phyloP scores from a whole-genome alignment of 2,797 vertebrate genomes.

The Danio jaintianensis region DNA sequence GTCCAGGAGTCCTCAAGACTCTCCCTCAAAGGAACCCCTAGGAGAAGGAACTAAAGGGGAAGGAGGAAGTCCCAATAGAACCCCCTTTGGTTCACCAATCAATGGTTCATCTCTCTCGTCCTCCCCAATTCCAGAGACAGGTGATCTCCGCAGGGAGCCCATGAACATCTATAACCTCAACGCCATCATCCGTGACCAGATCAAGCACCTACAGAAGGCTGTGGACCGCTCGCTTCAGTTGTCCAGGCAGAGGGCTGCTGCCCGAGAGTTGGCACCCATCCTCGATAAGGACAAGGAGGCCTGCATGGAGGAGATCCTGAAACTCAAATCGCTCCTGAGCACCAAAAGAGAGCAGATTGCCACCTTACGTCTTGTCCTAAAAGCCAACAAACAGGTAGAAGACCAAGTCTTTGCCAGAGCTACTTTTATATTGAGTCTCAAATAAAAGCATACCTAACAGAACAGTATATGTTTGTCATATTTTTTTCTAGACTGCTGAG shows the following conservation, averaged over 20 bases:
- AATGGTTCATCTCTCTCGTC: slow-evolving; percentile 83
- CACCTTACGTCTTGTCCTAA: slow-evolving; percentile 93
- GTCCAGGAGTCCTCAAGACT: slow-evolving; percentile 82
- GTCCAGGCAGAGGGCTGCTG: slow-evolving; percentile 93
- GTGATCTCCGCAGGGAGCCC: slow-evolving; percentile 95
- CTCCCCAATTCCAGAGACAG: slow-evolving; percentile 84
- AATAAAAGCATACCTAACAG: background rate
- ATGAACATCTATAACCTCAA: slow-evolving; percentile 99
- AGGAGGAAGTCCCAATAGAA: slow-evolving; percentile 82
- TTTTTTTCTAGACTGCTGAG: slow-evolving; percentile 89
- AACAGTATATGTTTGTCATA: background rate
- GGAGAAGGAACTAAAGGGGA: slow-evolving; percentile 63
- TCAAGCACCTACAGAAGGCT: slow-evolving; percentile 96
- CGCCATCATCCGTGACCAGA: slow-evolving; percentile 98
- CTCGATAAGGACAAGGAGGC: slow-evolving; percentile 97
- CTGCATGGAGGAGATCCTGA: slow-evolving; percentile 97
- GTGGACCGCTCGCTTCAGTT: slow-evolving; percentile 95
- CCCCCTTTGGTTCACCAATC: slow-evolving; percentile 81
- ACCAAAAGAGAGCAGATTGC: slow-evolving; percentile 98
- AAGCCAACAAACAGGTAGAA: slow-evolving; percentile 97
- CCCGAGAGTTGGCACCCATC: slow-evolving; percentile 90
- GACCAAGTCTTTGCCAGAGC: background rate
- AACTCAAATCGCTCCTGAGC: slow-evolving; percentile 95
- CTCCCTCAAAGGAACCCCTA: slow-evolving; percentile 82
- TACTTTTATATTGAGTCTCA: background rate